These are phyloP conservation scores for Chionomys nivalis DNA, from an alignment of 2,113 vertebrate genomes.

Conservation along the genomic window DNA sequence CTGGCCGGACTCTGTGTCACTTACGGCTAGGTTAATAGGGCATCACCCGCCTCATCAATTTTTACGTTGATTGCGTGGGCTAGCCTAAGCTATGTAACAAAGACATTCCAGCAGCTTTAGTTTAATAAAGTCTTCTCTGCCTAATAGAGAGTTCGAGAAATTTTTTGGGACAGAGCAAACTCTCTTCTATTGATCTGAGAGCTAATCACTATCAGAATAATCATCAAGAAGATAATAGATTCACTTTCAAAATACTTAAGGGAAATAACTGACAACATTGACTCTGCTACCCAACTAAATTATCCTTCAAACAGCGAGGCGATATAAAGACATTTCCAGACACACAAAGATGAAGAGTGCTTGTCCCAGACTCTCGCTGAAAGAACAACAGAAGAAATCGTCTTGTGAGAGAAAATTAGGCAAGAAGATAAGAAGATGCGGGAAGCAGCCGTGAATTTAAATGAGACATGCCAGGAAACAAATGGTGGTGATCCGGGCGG, in stretches of 20 bases:
- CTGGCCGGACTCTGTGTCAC: not conserved
- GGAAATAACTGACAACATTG: not conserved
- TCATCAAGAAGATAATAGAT: not conserved
- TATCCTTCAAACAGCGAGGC: conserved; percentile 39
- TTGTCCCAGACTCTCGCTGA: not conserved
- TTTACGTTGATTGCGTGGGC: not conserved
- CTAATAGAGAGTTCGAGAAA: not conserved
- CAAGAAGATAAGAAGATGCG: not conserved
- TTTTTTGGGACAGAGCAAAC: not conserved
- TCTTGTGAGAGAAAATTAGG: not conserved
- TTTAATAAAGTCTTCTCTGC: not conserved
- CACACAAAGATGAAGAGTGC: not conserved
- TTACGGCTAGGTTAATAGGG: not conserved
- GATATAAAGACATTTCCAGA: not conserved
- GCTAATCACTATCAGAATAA: not conserved
- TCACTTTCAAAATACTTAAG: not conserved
- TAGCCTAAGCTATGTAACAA: not conserved
- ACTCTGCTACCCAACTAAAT: conserved; percentile 23
- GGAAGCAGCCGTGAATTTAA: not conserved
- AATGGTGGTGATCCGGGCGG: not conserved
- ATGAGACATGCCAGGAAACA: not conserved
- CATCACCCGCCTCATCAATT: not conserved
- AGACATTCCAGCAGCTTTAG: not conserved
- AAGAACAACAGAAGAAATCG: not conserved
- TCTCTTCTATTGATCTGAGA: not conserved